These are phyloP conservation scores for Drosophila neocordata DNA, from an alignment of 1,140 invertebrate genomes.

Conservation along the genomic window DNA sequence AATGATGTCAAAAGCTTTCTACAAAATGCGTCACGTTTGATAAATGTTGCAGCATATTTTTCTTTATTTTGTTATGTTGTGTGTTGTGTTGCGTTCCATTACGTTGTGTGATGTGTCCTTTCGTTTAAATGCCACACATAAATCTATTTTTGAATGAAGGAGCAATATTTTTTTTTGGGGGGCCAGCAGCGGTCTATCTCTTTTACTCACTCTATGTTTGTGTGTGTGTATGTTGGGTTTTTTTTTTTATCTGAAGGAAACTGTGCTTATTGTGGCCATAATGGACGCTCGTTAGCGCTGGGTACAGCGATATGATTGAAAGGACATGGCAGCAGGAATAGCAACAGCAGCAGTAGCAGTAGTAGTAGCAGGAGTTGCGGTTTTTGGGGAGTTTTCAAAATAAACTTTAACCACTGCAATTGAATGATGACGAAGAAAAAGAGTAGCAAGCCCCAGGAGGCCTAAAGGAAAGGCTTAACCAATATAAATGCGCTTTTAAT, in stretches of 20 bases:
- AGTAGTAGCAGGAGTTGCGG: not conserved
- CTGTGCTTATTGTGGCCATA: constrained; percentile 76
- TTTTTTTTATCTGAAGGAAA: constrained; percentile 74
- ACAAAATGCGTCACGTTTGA: constrained; percentile 72
- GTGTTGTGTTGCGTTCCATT: not conserved
- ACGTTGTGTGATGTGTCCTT: constrained; percentile 43
- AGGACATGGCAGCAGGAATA: constrained; percentile 1
- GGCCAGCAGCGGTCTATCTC: not conserved
- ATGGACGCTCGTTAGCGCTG: constrained; percentile 79
- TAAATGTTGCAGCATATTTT: constrained; percentile 75
- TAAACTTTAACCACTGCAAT: constrained; percentile 16
- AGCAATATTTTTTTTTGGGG: constrained; percentile 63
- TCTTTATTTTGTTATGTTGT: constrained; percentile 62
- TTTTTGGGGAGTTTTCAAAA: constrained; percentile 14
- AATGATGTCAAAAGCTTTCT: constrained; percentile 70
- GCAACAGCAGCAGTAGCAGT: too few relatives aligned
- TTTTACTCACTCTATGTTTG: constrained; percentile 16
- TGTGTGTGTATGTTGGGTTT: constrained; percentile 43
- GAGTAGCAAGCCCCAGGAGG: constrained; percentile 12
- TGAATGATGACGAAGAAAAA: constrained; percentile 13
- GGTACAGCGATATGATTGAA: constrained; percentile 21
- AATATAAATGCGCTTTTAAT: constrained; percentile 81
- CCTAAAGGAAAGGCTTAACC: constrained; percentile 41
- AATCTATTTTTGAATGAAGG: constrained; percentile 82
- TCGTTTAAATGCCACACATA: constrained; percentile 74